These are phyloP conservation scores for Semicossyphus pulcher DNA, from an alignment of 2,113 vertebrate genomes.

Conservation along the genomic window DNA sequence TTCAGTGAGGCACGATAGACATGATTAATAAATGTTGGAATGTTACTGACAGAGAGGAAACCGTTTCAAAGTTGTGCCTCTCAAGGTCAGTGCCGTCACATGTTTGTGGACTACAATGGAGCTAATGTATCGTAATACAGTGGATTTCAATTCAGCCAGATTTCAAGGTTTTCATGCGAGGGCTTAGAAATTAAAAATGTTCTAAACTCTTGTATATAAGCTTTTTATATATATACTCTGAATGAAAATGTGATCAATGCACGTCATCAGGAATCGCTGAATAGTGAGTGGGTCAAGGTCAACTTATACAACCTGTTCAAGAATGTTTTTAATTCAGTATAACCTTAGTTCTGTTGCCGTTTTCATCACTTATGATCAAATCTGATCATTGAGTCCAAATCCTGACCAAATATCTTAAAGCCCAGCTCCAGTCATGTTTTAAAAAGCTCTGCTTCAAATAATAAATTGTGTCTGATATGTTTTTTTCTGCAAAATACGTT, in stretches of 20 bases:
- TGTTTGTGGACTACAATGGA: background rate
- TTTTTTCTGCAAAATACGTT: no score
- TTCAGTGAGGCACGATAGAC: no score
- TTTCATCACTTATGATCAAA: no score
- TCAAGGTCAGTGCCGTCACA: background rate
- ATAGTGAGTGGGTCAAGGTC: background rate
- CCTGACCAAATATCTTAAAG: background rate
- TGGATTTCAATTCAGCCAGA: background rate
- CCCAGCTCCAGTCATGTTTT: no score
- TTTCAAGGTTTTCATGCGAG: background rate
- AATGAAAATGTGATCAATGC: background rate
- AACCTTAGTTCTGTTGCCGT: no score
- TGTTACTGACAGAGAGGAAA: background rate
- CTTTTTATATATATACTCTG: background rate
- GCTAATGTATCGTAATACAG: background rate
- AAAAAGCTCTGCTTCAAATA: no score
- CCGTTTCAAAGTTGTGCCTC: background rate
- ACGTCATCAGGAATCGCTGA: background rate
- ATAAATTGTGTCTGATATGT: no score
- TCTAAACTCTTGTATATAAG: background rate
- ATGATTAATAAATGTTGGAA: no score
- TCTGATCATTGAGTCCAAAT: background rate
- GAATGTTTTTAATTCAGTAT: no score
- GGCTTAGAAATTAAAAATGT: background rate
- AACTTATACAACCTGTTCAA: no score